These are phyloP conservation scores for Takifugu ocellatus DNA, from an alignment of 2,797 vertebrate species.

Conservation along the genomic window DNA sequence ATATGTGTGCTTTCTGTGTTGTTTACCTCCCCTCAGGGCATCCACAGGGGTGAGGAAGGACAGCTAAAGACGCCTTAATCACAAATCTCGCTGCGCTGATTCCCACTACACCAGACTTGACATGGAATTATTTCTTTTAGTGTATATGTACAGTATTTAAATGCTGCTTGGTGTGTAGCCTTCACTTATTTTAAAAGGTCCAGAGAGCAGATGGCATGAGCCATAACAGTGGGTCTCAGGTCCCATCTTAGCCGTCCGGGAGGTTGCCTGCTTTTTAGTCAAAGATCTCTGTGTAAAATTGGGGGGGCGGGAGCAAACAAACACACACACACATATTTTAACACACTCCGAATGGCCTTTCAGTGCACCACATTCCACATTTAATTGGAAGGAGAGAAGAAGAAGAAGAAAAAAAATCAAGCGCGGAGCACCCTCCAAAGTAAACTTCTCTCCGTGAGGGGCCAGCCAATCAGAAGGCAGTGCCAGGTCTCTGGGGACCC, in stretches of 20 bases:
- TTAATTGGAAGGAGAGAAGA: slow-evolving; percentile 65
- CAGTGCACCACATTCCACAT: slow-evolving; percentile 70
- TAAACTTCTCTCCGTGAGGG: slow-evolving; percentile 61
- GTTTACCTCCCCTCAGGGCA: too few species aligned
- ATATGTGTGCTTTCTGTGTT: slow-evolving; percentile 42
- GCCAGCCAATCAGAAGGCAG: slow-evolving; percentile 57
- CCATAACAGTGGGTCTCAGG: slow-evolving; percentile 1
- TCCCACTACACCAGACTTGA: slow-evolving; percentile 29
- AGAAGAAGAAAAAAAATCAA: slow-evolving; percentile 46
- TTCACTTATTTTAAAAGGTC: slow-evolving; percentile 12
- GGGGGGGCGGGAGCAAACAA: slow-evolving; percentile 43
- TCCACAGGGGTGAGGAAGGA: slow-evolving; percentile 17
- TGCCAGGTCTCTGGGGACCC: slow-evolving; percentile 56
- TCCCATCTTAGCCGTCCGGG: slow-evolving; percentile 51
- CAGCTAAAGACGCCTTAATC: too few species aligned
- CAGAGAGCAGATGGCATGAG: slow-evolving; percentile 9
- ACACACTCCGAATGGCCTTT: slow-evolving; percentile 70
- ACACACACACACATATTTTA: slow-evolving; percentile 34
- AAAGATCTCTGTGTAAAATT: slow-evolving; percentile 44
- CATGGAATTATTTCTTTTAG: slow-evolving; percentile 20
- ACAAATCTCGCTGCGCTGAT: slow-evolving; percentile 23
- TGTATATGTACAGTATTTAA: too few species aligned
- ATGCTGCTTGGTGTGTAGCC: slow-evolving; percentile 19
- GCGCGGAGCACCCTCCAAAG: slow-evolving; percentile 64
- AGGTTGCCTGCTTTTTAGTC: slow-evolving; percentile 35